A percentile compares a stretch with the other conserved stretches of the same genome.
These are phyloP conservation scores for Ctenodactylus gundi DNA, from an alignment of 2,113 vertebrate species.

Conservation along the genomic window DNA sequence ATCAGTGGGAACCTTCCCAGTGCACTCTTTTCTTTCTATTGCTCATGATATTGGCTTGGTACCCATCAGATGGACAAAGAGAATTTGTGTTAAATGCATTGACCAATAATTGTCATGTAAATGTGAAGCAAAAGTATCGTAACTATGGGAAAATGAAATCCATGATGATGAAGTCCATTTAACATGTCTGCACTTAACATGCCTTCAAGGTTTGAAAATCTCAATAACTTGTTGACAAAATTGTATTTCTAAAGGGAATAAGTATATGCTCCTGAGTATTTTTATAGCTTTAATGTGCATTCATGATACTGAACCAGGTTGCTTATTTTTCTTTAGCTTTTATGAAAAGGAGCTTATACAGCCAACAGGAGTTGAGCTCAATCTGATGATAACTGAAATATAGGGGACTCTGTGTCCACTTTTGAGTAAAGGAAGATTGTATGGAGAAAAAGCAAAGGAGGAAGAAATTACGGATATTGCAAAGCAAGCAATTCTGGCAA, in stretches of 20 bases:
- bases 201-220: not conserved
- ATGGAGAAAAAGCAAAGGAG: not conserved
- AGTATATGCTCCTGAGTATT: not conserved
- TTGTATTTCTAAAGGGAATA: not conserved
- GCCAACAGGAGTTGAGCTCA: slow-evolving; percentile 21
- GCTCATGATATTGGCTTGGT: not conserved
- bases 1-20: not conserved
- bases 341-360: not conserved
- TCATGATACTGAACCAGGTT: slow-evolving; percentile 1
- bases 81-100: not conserved
- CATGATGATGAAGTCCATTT: not conserved
- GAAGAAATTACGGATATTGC: not conserved
- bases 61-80: not conserved
- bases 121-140: not conserved
- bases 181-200: not conserved
- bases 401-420: not conserved
- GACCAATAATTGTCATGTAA: slow-evolving; percentile 13
- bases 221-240: not conserved
- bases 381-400: not conserved
- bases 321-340: slow-evolving; percentile 13
- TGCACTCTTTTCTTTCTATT: not conserved
- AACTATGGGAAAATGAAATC: not conserved
- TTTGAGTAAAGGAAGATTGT: not conserved
- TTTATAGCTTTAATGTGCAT: slow-evolving; percentile 1
- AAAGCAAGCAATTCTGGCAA: not conserved